Conservation (phyloP, 2,888 invertebrate species). For the Pardosa pseudoannulata region DNA sequence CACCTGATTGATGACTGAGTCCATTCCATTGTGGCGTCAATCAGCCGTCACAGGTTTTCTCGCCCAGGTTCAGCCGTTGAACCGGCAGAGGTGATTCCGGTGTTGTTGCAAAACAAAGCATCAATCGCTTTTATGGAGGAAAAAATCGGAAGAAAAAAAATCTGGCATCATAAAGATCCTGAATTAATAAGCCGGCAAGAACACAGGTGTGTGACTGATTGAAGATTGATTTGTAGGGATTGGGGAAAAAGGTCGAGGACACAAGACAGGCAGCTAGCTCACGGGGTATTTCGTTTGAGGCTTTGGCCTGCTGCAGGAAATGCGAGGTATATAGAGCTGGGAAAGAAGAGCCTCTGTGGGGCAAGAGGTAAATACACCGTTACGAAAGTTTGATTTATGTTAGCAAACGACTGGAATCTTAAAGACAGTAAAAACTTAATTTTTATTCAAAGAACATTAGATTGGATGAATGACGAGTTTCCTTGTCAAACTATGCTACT, state of each 20-base stretch:
- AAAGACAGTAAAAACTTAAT: too few relatives aligned
- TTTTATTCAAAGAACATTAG: too few relatives aligned
- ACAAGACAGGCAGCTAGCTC: too few relatives aligned
- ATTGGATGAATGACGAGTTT: too few relatives aligned
- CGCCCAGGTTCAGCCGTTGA: conserved; percentile 51
- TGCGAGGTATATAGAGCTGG: too few relatives aligned
- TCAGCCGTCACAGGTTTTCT: conserved; percentile 53
- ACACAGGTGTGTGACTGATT: neutral
- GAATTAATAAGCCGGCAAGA: neutral
- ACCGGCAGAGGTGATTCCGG: conserved; percentile 24
- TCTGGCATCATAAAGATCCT: neutral
- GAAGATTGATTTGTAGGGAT: neutral
- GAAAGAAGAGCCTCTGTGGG: too few relatives aligned
- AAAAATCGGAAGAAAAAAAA: neutral
- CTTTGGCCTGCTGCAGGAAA: too few relatives aligned
- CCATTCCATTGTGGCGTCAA: conserved; percentile 65
- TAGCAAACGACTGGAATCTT: too few relatives aligned
- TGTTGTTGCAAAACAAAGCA: conserved; percentile 13
- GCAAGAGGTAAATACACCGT: too few relatives aligned
- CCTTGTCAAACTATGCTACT: too few relatives aligned
- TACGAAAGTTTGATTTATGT: too few relatives aligned
- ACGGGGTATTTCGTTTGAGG: too few relatives aligned
- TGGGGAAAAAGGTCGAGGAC: neutral
- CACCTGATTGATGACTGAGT: conserved; percentile 56
- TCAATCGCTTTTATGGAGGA: neutral